These are phyloP conservation scores for Drosophila austrosaltans DNA, from an alignment of 2,888 invertebrate species.

Conservation along the genomic window DNA sequence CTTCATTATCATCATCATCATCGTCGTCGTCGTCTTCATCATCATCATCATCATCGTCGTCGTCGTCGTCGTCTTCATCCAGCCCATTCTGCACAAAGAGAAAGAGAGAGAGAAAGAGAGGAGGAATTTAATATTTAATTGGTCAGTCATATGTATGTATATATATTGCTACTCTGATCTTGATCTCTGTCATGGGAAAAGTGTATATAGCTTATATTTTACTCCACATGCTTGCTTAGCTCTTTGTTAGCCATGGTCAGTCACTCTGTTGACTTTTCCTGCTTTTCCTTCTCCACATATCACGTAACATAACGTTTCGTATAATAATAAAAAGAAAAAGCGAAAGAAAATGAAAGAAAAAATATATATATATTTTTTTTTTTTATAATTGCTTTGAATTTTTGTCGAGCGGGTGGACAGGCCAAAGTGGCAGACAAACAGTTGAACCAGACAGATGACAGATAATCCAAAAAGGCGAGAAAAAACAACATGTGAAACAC, in stretches of 20 bases:
- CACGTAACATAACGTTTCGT: constrained; percentile 38
- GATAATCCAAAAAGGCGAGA: constrained; percentile 51
- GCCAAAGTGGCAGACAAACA: constrained; percentile 33
- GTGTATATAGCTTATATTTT: background rate
- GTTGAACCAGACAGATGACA: constrained; percentile 67
- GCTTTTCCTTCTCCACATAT: constrained; percentile 37
- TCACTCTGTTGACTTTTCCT: constrained; percentile 21
- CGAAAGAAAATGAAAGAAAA: constrained; percentile 5
- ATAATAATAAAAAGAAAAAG: too few species aligned
- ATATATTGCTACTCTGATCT: constrained; percentile 49
- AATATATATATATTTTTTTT: background rate
- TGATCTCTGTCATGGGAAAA: constrained; percentile 41
- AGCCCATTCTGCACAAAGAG: constrained; percentile 65
- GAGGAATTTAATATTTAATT: constrained; percentile 58
- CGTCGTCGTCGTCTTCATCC: constrained; percentile 76
- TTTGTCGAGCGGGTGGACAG: constrained; percentile 46
- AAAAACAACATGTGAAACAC: constrained; percentile 10
- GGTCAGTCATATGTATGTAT: constrained; percentile 26
- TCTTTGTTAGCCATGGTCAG: constrained; percentile 10
- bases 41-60: constrained; percentile 62
- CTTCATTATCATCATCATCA: constrained; percentile 71
- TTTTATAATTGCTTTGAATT: constrained; percentile 74
- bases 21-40: constrained; percentile 63
- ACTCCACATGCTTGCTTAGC: background rate
- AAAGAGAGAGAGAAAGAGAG: constrained; percentile 14